Conservation (phyloP, 2,888 invertebrate genomes). For the Hartigia nigra region DNA sequence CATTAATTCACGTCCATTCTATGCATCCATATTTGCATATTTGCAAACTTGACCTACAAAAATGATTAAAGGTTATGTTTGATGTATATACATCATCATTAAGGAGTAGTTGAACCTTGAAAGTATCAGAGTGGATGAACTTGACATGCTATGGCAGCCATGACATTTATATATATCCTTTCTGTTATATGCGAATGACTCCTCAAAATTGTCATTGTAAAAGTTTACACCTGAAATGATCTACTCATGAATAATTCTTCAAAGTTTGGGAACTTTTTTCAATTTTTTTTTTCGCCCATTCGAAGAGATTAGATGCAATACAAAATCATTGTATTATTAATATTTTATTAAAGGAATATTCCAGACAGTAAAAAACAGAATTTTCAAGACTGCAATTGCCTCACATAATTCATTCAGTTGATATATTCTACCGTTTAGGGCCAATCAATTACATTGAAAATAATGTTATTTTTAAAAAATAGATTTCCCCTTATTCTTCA, state of each 20-base stretch:
- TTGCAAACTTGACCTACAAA: neutral
- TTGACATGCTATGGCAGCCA: neutral
- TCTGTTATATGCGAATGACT: neutral
- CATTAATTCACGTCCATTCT: neutral
- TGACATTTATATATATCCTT: neutral
- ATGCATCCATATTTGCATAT: neutral
- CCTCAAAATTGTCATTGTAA: neutral
- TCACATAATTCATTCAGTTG: neutral
- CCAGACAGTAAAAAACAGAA: neutral
- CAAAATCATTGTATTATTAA: neutral
- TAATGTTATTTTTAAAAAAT: neutral
- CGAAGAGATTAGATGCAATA: neutral
- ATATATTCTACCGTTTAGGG: neutral
- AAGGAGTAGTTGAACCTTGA: neutral
- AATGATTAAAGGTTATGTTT: neutral
- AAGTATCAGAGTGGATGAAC: neutral
- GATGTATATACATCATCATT: neutral
- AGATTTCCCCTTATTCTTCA: neutral
- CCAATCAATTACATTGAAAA: neutral
- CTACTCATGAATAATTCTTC: neutral
- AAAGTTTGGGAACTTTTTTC: neutral
- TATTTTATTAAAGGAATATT: neutral
- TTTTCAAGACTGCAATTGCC: neutral
- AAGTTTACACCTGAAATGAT: neutral
- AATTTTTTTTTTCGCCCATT: neutral